Conservation (phyloP, 2,113 vertebrate species). For the Rhagologus leucostigma region DNA sequence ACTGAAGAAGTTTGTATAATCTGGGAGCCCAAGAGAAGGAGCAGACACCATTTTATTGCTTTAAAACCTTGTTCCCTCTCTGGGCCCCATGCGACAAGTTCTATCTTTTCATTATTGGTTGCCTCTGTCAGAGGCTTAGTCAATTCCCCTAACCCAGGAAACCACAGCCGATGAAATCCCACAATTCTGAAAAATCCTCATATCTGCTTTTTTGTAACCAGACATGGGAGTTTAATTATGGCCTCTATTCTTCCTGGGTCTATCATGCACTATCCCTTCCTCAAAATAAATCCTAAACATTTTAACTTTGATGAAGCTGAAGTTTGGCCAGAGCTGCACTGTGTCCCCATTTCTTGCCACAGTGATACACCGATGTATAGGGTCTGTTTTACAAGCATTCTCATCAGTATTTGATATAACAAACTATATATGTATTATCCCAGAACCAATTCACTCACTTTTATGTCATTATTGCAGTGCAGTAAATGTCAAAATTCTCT, state of each 20-base stretch:
- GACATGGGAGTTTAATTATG: background rate
- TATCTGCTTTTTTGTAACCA: background rate
- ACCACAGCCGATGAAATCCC: background rate
- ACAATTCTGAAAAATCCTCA: background rate
- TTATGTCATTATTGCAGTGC: background rate
- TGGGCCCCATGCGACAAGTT: background rate
- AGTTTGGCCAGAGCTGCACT: background rate
- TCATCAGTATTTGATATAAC: background rate
- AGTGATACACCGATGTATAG: rapidly evolving
- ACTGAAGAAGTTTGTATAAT: background rate
- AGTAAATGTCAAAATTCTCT: background rate
- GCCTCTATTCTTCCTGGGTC: background rate
- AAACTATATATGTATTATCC: background rate
- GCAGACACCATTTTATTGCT: background rate
- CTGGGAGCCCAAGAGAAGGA: background rate
- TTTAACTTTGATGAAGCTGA: background rate
- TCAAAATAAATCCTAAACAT: background rate
- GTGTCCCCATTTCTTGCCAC: background rate
- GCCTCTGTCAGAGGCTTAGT: background rate
- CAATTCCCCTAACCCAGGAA: background rate
- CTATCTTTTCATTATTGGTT: background rate
- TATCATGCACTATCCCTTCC: background rate
- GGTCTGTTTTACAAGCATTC: background rate
- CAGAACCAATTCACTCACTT: background rate
- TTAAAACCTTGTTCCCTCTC: background rate